Percentiles rank a stretch among this genome's conserved stretches.
phyloP scores from a whole-genome alignment of 2,113 vertebrate species.

The Oryzias melastigma region DNA sequence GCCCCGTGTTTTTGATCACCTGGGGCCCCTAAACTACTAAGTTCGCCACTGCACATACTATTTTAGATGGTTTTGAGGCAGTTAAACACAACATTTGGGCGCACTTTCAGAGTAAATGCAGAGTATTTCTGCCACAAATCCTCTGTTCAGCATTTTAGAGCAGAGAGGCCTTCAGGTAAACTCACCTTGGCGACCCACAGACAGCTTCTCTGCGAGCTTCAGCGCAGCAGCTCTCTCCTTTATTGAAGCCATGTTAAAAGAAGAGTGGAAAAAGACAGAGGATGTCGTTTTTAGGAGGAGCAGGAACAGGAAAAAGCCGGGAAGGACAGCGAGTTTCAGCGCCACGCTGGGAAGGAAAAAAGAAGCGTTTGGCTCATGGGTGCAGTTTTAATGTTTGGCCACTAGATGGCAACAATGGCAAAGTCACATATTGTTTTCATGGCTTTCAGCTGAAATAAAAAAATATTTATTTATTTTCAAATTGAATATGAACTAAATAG shows the following conservation, averaged over 20 bases:
- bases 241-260: conserved; percentile 53
- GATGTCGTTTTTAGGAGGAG: neutral
- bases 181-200: conserved; percentile 53
- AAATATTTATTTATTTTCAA: too few relatives aligned
- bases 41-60: too few relatives aligned
- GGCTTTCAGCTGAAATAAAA: too few relatives aligned
- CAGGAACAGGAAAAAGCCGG: neutral
- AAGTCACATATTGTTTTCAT: neutral
- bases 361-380: neutral
- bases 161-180: neutral
- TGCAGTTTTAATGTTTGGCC: conserved; percentile 1
- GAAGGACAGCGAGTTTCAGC: neutral
- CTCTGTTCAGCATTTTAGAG: too few relatives aligned
- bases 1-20: too few relatives aligned
- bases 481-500: too few relatives aligned
- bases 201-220: conserved; percentile 63
- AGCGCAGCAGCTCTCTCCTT: conserved; percentile 61
- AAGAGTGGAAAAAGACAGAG: accelerated
- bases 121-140: too few relatives aligned
- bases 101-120: too few relatives aligned
- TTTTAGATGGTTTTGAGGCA: too few relatives aligned
- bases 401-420: conserved; percentile 45
- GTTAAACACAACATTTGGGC: too few relatives aligned
- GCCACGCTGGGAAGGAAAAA: neutral
- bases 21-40: too few relatives aligned